A percentile compares a stretch with the other conserved stretches of the same genome.
phyloP scores from a whole-genome alignment of 2,888 invertebrate genomes.

The Epinotia brunnichana region DNA sequence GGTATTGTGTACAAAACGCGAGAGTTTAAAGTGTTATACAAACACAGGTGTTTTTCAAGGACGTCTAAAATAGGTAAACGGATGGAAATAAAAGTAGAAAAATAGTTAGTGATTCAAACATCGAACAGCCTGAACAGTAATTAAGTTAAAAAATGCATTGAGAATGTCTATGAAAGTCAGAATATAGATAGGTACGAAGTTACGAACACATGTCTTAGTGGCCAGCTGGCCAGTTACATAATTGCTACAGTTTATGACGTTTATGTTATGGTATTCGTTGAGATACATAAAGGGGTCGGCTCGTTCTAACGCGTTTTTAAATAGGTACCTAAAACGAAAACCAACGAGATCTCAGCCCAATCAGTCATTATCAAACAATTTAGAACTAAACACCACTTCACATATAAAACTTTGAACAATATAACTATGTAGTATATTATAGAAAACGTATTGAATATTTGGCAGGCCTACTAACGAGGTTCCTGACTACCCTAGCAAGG shows the following conservation, averaged over 20 bases:
- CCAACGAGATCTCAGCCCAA: not conserved
- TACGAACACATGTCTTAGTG: not conserved
- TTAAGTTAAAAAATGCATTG: not conserved
- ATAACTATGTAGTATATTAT: conserved; percentile 44
- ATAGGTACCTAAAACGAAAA: not conserved
- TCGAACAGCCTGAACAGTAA: not conserved
- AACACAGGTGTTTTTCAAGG: not conserved
- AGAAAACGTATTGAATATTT: conserved; percentile 44
- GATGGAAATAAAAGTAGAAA: not conserved
- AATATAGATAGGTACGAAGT: not conserved
- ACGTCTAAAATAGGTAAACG: not conserved
- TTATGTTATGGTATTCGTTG: too few relatives aligned
- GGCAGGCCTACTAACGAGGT: conserved; percentile 41
- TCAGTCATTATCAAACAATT: conserved; percentile 30
- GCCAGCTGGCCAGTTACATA: not conserved
- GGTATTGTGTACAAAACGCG: too few relatives aligned
- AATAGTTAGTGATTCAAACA: not conserved
- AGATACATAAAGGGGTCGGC: not conserved
- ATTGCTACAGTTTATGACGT: not conserved
- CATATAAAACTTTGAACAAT: conserved; percentile 29
- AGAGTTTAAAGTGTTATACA: too few relatives aligned
- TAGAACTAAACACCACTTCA: conserved; percentile 44
- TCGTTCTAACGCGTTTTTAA: not conserved
- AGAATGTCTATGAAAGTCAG: not conserved
- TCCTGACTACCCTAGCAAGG: conserved; percentile 45